Evolutionary conservation across 2,888 invertebrate genomes (phyloP).

Genomic region (Seladonia tumulorum): DNA sequence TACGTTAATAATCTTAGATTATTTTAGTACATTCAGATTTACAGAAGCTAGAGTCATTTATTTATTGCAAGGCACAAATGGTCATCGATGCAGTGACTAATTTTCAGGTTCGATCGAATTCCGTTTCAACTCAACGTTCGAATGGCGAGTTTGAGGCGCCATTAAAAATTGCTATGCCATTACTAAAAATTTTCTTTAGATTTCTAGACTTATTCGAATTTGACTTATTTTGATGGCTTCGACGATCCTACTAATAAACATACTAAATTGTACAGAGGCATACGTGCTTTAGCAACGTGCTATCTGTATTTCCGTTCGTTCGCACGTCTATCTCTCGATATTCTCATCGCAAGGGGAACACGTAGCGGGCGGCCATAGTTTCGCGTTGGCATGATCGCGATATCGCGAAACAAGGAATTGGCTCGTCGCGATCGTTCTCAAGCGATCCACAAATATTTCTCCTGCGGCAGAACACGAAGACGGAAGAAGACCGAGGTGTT

Average conservation of each 20-base stretch:
- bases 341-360: background rate
- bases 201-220: too few relatives aligned
- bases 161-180: too few relatives aligned
- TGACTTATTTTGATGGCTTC: background rate
- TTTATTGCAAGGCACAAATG: too few relatives aligned
- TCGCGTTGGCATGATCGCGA: constrained; percentile 24
- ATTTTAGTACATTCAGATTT: too few relatives aligned
- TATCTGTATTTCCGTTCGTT: background rate
- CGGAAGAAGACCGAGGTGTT: background rate
- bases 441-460: constrained; percentile 16
- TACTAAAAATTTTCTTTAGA: too few relatives aligned
- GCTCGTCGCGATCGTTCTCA: constrained; percentile 3
- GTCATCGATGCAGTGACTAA: too few relatives aligned
- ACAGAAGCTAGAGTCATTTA: too few relatives aligned
- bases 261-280: background rate
- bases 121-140: too few relatives aligned
- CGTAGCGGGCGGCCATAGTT: background rate
- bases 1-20: too few relatives aligned
- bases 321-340: background rate
- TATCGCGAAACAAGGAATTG: constrained; percentile 25
- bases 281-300: background rate
- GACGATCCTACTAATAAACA: background rate
- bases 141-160: too few relatives aligned
- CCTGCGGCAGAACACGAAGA: background rate
- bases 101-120: too few relatives aligned